These are phyloP conservation scores for Dendrolimus houi DNA, from an alignment of 2,888 invertebrate genomes.

Conservation along the genomic window DNA sequence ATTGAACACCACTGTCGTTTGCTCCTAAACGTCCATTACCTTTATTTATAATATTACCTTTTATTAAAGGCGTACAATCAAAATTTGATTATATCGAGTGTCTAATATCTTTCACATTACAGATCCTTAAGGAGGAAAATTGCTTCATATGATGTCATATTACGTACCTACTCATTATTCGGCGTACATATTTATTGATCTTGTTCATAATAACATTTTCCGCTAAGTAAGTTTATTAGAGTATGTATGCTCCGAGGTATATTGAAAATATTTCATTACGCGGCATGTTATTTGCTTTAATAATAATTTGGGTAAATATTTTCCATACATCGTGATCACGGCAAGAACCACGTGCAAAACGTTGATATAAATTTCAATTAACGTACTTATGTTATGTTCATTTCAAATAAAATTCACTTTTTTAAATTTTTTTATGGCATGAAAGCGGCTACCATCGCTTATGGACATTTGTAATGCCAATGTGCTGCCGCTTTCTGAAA, in stretches of 20 bases:
- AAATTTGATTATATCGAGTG: neutral
- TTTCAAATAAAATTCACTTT: no score
- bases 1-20: conserved; percentile 34
- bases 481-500: no score
- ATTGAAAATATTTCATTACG: neutral
- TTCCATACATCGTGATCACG: no score
- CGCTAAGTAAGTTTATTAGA: conserved; percentile 4
- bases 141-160: neutral
- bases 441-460: no score
- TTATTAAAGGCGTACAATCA: conserved; percentile 9
- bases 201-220: neutral
- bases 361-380: no score
- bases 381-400: no score
- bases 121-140: neutral
- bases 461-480: no score
- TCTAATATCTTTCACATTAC: neutral
- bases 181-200: neutral
- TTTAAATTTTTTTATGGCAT: no score
- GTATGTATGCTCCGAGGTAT: conserved; percentile 13
- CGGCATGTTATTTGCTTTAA: no score
- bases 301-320: no score
- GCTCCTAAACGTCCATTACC: conserved; percentile 22
- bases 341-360: no score
- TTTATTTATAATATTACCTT: conserved; percentile 21
- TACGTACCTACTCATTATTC: neutral